Percentiles rank a stretch among this genome's conserved stretches.
These are phyloP conservation scores for Xenus cinereus DNA, from an alignment of 2,113 vertebrate species.

Conservation along the genomic window DNA sequence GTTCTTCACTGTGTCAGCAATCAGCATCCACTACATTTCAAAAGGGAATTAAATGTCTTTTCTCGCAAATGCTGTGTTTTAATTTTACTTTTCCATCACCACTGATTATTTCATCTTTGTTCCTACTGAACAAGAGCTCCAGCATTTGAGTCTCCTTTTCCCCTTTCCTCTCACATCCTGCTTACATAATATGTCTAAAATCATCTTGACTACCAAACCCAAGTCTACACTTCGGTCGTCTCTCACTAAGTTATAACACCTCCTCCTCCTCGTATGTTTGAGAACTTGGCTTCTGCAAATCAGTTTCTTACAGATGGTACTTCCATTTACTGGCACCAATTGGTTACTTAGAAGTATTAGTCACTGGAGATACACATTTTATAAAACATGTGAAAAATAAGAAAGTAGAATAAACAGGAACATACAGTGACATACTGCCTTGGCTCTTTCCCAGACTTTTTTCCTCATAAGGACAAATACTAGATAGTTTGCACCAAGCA, in stretches of 20 bases:
- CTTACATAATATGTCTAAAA: slow-evolving; percentile 53
- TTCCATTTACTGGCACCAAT: slow-evolving; percentile 58
- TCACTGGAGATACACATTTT: slow-evolving; percentile 55
- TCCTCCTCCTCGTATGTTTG: slow-evolving; percentile 60
- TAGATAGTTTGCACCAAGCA: not conserved
- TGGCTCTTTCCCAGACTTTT: not conserved
- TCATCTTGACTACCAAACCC: slow-evolving; percentile 41
- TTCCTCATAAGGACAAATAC: not conserved
- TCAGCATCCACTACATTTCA: not conserved
- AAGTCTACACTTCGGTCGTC: slow-evolving; percentile 39
- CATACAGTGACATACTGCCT: slow-evolving; percentile 33
- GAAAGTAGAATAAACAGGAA: slow-evolving; percentile 61
- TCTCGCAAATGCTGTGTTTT: not conserved
- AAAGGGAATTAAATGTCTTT: not conserved
- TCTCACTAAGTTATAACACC: slow-evolving; percentile 61
- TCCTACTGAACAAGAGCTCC: not conserved
- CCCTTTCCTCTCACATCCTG: not conserved
- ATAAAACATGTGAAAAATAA: slow-evolving; percentile 58
- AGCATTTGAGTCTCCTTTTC: not conserved
- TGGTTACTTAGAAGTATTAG: slow-evolving; percentile 54
- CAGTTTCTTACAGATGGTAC: slow-evolving; percentile 52
- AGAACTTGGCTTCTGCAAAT: slow-evolving; percentile 49
- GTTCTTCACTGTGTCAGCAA: not conserved
- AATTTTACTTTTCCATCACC: not conserved
- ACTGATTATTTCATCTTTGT: not conserved